Base-by-base conservation (phyloP, 1,140 invertebrate genomes). In the Heterodera carotae region DNA sequence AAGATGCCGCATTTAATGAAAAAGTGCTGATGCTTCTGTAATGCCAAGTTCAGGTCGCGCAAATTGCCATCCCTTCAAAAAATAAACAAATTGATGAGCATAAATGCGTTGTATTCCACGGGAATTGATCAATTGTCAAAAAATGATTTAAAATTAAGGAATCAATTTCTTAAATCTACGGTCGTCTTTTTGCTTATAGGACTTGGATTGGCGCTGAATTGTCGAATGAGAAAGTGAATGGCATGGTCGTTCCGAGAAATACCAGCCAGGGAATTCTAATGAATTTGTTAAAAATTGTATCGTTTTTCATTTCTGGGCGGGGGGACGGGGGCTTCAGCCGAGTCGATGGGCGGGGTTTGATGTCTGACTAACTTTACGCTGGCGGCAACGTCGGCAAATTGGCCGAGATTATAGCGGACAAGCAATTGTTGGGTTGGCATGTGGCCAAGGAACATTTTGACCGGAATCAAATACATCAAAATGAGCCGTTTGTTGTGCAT, bases 1-100 rank as follows among this genome's bases (percentile, higher is more conserved):
- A 96, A 98, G 84, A 99, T 96, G 48, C 96, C 96, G 85, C 92
- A 94, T 83, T 92, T 92, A 73, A 97, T 97, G 81, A 98, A 96
- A 87, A 97, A 97, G 0, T 91, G 89, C 88, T 97, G 94, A 84
- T 97, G 92, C 62, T 91, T 91, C 78, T 92, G 91, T 89, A 98
- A 92, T 0, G 95, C 93, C 82, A 91, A 90, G 85, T 95, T 93
- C 60, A 99, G 92, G 77, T 91, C 91, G 72, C 91, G 89, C 0
- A 98, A 89, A 84, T 98, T 93, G 25, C 97, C 97, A 84, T 93
- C 92, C 74, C 90, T 91, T 33, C 84, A 71, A 4, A 3, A n/a
- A 25, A 39, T 33, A 10, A 39, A 15, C 29, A 39, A 12, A 39
- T 56, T 56, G n/a, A n/a, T n/a, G n/a, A n/a, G n/a, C n/a, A n/a